Base-by-base conservation (phyloP, 2,888 invertebrate species). In the Nymphalis c-album region DNA sequence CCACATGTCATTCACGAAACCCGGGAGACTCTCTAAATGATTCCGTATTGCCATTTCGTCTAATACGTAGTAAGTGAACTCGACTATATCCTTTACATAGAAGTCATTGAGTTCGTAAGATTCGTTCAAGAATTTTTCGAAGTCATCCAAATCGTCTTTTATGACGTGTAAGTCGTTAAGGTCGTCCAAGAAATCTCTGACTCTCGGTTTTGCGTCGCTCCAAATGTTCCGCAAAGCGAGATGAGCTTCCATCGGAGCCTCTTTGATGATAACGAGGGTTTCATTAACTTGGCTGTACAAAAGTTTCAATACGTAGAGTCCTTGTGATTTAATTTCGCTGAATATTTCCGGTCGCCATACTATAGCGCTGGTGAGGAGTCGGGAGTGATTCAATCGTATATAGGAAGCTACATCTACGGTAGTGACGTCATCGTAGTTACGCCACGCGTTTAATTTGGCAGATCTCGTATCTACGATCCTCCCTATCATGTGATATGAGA, bases 41-140 rank as follows among this genome's bases (percentile, higher is more conserved):
- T 95, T 94, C 68, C 95, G 92, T 59, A 97, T 93, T 0, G 97
- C 95, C 81, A 97, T 91, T 81, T 97, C 96, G 75, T 97, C 96
- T 55, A 96, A 86, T 1, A 96, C 93, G 62, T 94, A 94, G 50
- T 95, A 88, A 0, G 95, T 94, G 67, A 96, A 94, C 67, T 94
- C 94, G 0, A 96, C 94, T 1, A 96, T 93, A 78, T 97, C 95
- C 81, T 95, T 95, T 4, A 97, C 94, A 78, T 97, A 97, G 80
- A 97, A 97, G 72, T 97, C 97, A 78, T 97, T 97, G 0, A 94
- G 94, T 63, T 95, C 93, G 76, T 97, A 97, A 0, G 97, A 97
- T 60, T 95, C 93, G 82, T 97, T 96, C 0, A 97, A 83, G 79
- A 95, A 96, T 0, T 84, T 73, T 74, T 95, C 94, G 60, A 97